phyloP scores from a whole-genome alignment of 2,888 invertebrate species.

The Aphodius granarius region DNA sequence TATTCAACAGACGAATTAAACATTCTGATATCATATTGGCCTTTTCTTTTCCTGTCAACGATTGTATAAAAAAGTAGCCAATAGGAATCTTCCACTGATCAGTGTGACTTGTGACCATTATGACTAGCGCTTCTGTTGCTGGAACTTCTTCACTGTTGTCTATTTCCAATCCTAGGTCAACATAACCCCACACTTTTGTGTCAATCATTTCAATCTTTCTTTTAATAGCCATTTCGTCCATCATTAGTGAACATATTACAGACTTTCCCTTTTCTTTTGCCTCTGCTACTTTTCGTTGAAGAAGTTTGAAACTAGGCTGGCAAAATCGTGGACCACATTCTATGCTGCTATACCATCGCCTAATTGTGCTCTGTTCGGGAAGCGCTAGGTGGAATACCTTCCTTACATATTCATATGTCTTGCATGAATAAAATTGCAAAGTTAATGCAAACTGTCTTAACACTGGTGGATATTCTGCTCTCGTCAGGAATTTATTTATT shows the following conservation, averaged over 20 bases:
- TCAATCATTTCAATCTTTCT: too few species aligned
- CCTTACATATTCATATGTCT: background rate
- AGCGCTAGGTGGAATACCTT: background rate
- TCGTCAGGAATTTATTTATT: background rate
- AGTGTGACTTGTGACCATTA: conserved; percentile 34
- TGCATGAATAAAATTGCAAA: background rate
- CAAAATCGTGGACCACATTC: background rate
- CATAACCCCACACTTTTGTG: too few species aligned
- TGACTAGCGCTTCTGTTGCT: conserved; percentile 35
- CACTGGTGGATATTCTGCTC: background rate
- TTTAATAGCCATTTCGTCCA: conserved; percentile 33
- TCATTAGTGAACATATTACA: conserved; percentile 20
- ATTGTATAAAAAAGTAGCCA: conserved; percentile 34
- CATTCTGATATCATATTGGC: conserved; percentile 25
- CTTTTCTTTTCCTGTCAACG: conserved; percentile 23
- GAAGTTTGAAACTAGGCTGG: too few species aligned
- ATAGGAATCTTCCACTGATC: conserved; percentile 36
- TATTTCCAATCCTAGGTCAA: too few species aligned
- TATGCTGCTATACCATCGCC: background rate
- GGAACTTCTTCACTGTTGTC: too few species aligned
- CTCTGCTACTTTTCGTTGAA: background rate
- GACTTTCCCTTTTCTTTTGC: background rate
- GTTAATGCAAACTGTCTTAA: background rate
- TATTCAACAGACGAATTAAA: conserved; percentile 26
- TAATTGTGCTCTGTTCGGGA: background rate